phyloP scores from a whole-genome alignment of 2,113 vertebrate species.

The Anseranas semipalmata region DNA sequence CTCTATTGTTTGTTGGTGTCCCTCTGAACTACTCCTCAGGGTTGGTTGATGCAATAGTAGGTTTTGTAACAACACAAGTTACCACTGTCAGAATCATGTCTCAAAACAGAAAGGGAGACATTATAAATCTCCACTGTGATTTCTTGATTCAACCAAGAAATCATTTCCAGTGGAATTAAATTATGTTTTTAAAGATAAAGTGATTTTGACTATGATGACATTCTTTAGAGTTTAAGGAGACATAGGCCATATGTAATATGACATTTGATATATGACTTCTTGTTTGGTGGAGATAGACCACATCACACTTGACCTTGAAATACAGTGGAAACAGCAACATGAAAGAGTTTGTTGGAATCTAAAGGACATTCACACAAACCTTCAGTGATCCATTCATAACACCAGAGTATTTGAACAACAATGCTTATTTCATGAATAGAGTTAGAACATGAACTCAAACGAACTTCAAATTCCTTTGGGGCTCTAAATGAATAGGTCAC shows the following conservation, averaged over 20 bases:
- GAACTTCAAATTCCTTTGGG: background rate
- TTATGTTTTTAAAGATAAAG: background rate
- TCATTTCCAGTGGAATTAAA: background rate
- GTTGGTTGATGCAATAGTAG: background rate
- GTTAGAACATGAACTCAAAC: background rate
- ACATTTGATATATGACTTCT: background rate
- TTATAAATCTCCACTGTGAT: background rate
- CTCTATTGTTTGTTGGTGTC: background rate
- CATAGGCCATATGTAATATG: background rate
- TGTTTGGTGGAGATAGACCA: background rate
- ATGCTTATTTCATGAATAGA: background rate
- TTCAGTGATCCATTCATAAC: background rate
- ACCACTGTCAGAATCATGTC: background rate
- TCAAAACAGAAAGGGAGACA: background rate
- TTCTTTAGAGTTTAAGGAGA: background rate
- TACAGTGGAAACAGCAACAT: background rate
- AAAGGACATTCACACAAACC: background rate
- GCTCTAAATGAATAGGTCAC: background rate
- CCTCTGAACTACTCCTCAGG: background rate
- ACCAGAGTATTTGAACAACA: background rate
- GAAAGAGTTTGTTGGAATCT: background rate
- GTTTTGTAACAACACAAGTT: background rate
- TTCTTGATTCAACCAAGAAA: background rate
- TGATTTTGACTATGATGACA: background rate
- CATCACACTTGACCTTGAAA: background rate